phyloP scores from a whole-genome alignment of 2,113 vertebrate genomes.

The Tragulus kanchil region DNA sequence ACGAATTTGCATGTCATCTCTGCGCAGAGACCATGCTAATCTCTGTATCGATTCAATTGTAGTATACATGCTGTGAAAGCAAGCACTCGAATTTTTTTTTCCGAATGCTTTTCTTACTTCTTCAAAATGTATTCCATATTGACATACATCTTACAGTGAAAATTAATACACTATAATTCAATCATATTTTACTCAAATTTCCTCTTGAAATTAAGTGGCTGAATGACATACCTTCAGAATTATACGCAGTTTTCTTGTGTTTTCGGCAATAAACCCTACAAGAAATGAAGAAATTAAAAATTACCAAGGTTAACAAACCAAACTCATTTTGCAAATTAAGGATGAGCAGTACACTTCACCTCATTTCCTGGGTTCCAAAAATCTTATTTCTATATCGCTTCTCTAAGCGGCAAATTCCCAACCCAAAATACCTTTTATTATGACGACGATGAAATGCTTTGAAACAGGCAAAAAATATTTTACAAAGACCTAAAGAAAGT shows the following conservation, averaged over 20 bases:
- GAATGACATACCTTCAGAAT: conserved; percentile 94
- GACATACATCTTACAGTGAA: conserved; percentile 23
- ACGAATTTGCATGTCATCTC: background rate
- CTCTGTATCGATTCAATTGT: background rate
- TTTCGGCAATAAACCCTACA: conserved; percentile 95
- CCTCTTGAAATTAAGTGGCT: conserved; percentile 80
- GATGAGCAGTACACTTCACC: conserved; percentile 79
- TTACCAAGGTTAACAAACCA: conserved; percentile 82
- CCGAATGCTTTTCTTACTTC: conserved; percentile 33
- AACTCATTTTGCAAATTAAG: conserved; percentile 82
- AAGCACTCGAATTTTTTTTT: background rate
- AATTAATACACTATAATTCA: background rate
- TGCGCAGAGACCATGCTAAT: background rate
- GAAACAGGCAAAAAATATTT: conserved; percentile 20
- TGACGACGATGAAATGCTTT: background rate
- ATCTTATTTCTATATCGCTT: conserved; percentile 53
- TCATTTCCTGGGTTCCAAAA: conserved; percentile 61
- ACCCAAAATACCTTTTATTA: conserved; percentile 35
- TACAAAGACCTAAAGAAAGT: conserved; percentile 39
- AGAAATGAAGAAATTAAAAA: conserved; percentile 84
- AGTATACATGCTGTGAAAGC: background rate
- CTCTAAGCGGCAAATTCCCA: conserved; percentile 37
- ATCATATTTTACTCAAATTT: conserved; percentile 67
- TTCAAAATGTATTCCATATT: conserved; percentile 33
- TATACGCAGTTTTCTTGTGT: conserved; percentile 95